Conservation (phyloP, 1,140 invertebrate species). For the Heliconius melpomene region DNA sequence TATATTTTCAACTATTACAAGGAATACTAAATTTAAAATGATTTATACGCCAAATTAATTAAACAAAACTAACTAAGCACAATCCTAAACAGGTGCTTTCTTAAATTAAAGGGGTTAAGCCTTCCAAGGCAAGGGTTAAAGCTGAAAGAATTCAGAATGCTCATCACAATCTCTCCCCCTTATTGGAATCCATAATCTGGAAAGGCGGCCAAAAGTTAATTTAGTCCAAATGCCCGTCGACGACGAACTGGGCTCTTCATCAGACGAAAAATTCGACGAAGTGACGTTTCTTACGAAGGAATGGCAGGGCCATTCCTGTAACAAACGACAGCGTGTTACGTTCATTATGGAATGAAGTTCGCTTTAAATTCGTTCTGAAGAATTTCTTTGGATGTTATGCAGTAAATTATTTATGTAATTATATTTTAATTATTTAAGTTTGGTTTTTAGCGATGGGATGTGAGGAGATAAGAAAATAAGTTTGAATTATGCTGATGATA, state of each 20-base stretch:
- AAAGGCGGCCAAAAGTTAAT: slow-evolving; percentile 57
- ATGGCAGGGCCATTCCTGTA: slow-evolving; percentile 23
- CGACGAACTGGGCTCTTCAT: slow-evolving; percentile 38
- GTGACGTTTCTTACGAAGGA: slow-evolving; percentile 39
- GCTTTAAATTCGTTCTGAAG: slow-evolving; percentile 43
- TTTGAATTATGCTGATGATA: no score
- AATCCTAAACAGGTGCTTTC: slow-evolving; percentile 27
- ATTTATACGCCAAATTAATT: background rate
- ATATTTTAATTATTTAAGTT: background rate
- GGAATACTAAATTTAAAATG: no score
- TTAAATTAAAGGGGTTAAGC: slow-evolving; percentile 29
- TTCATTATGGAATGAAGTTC: slow-evolving; percentile 50
- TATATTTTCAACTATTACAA: no score
- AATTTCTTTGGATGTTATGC: slow-evolving; percentile 20
- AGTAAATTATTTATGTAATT: background rate
- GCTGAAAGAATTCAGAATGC: slow-evolving; percentile 34
- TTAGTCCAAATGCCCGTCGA: slow-evolving; percentile 49
- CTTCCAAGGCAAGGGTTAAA: slow-evolving; percentile 29
- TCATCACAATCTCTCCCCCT: slow-evolving; percentile 34
- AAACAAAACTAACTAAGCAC: background rate
- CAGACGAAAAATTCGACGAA: slow-evolving; percentile 51
- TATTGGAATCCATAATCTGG: slow-evolving; percentile 44
- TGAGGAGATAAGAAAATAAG: background rate
- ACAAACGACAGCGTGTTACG: slow-evolving; percentile 45
- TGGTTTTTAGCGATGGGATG: background rate